Base-by-base conservation (phyloP, 2,888 invertebrate species). In the Protophormia terraenovae region DNA sequence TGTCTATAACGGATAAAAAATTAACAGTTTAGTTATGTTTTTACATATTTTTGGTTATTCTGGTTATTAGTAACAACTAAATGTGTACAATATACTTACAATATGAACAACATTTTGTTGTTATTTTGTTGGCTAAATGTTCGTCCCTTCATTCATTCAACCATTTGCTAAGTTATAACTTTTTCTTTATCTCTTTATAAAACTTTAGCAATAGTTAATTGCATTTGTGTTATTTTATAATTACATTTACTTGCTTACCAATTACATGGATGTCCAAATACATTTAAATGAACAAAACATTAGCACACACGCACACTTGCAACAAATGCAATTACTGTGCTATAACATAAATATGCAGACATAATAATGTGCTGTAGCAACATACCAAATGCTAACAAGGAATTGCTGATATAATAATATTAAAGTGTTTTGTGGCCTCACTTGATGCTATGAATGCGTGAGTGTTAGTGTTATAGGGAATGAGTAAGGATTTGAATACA, bases 131-230 rank as follows among this genome's bases (percentile, higher is more conserved):
- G 4, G 4, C 1, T 41, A 8, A 8, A 32, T 32, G 6, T 32
- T 3, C 6, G n/a, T n/a, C n/a, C 6, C 32, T 3, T 16, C 16
- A 1, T 22, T 12, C 50, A 3, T 22, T 24, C 10, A 3, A 16
- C 12, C 50, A 32, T 58, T 58, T 58, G 4, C n/a, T 22, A 12
- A 41, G 22, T 66, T 32, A 29, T 55, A 66, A 60, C 0, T 58
- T 64, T 16, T 47, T 12, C n/a, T 19, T 66, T 55, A 47, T 60
- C 50, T 38, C 2, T 73, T 58, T 35, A 27, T 35, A 53, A 45
- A 75, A 32, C 50, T 67, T 35, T 67, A 53, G 50, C 27, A 47
- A 75, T 32, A 67, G 67, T 69, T 75, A 75, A 75, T 81, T 75
- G 60, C 67, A 73, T 67, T 81, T 60, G 16, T 67, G 38, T 60